These are phyloP conservation scores for Epsilonema sp. DNA, from an alignment of 2,888 invertebrate species.

Conservation along the genomic window DNA sequence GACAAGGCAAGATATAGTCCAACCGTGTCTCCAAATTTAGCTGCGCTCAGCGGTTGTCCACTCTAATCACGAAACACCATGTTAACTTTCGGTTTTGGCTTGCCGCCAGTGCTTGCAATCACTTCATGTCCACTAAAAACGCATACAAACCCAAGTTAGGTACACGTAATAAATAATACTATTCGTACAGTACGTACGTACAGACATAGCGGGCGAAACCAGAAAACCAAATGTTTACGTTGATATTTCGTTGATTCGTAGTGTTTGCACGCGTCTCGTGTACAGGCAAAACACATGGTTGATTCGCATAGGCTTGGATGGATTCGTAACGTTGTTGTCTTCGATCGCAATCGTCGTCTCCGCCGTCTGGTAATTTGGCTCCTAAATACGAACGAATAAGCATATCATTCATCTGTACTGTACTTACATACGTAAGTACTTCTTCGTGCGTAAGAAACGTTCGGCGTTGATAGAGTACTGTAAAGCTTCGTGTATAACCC, in stretches of 20 bases:
- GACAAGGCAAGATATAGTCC: constrained; percentile 17
- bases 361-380: constrained; percentile 18
- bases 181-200: no score
- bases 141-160: no score
- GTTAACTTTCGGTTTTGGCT: constrained; percentile 19
- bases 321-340: constrained; percentile 13
- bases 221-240: no score
- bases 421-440: no score
- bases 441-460: no score
- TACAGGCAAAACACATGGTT: constrained; percentile 21
- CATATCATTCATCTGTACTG: no score
- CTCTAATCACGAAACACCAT: constrained; percentile 15
- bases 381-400: no score
- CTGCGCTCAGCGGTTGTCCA: constrained; percentile 15
- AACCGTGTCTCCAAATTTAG: constrained; percentile 17
- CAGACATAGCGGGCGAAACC: no score
- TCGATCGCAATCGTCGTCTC: constrained; percentile 20
- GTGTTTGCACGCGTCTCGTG: constrained; percentile 15
- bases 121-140: constrained; percentile 13
- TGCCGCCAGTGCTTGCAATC: constrained; percentile 17
- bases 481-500: no score
- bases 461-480: no score
- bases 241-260: constrained; percentile 16
- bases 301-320: constrained; percentile 11
- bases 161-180: no score